Evolutionary conservation across 2,797 vertebrate genomes (phyloP).

Genomic region (Hemibagrus guttatus): DNA sequence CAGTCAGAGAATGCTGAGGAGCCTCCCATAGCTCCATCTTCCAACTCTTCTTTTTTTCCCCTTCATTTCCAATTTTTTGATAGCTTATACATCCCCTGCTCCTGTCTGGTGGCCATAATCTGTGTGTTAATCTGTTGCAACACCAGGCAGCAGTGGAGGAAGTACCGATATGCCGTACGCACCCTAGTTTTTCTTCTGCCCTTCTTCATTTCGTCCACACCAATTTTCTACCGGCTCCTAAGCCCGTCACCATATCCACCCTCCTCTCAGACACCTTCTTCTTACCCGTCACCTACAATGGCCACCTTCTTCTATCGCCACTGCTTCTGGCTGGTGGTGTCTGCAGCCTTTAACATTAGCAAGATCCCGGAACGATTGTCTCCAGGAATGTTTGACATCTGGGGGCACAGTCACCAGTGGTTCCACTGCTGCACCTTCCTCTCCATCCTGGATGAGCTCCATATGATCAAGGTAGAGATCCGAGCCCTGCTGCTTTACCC

Average conservation of each 20-base stretch:
- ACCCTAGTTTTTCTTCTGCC: conserved; percentile 81
- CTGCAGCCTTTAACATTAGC: conserved; percentile 79
- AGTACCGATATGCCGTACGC: conserved; percentile 77
- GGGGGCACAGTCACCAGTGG: conserved; percentile 83
- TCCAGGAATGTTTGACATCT: conserved; percentile 78
- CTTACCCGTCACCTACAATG: conserved; percentile 58
- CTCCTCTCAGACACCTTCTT: conserved; percentile 53
- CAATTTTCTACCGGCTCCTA: conserved; percentile 78
- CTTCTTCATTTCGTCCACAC: conserved; percentile 76
- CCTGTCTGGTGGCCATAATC: conserved; percentile 75
- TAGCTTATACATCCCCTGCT: conserved; percentile 73
- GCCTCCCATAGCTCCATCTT: neutral
- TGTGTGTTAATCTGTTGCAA: conserved; percentile 81
- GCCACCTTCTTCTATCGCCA: conserved; percentile 75
- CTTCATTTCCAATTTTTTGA: conserved; percentile 69
- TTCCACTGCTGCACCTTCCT: conserved; percentile 82
- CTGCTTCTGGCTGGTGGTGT: conserved; percentile 79
- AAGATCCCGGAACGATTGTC: conserved; percentile 78
- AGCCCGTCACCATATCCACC: conserved; percentile 62
- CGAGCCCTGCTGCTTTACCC: conserved; percentile 70
- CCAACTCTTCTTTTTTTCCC: conserved; percentile 7
- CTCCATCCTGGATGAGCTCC: conserved; percentile 80
- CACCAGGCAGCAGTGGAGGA: conserved; percentile 76
- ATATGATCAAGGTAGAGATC: conserved; percentile 79
- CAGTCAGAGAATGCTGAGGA: conserved; percentile 14